Evolutionary conservation across 2,888 invertebrate genomes (phyloP).

Genomic region (Ligdia adustata): DNA sequence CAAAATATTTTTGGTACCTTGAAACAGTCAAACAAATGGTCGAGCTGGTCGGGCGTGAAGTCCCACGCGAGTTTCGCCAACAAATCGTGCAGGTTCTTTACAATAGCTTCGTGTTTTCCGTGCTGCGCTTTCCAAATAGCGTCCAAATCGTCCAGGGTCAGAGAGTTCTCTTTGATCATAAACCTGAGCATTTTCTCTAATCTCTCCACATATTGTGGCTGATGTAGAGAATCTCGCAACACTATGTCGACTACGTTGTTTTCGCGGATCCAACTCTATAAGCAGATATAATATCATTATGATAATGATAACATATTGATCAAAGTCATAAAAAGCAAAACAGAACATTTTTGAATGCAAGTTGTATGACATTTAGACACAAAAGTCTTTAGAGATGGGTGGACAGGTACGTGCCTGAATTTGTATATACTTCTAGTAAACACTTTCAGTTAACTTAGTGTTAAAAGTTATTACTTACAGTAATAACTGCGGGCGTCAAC

Average conservation of each 20-base stretch:
- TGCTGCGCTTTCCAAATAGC: conserved; percentile 98
- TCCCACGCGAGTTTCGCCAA: conserved; percentile 99
- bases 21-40: conserved; percentile 98
- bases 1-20: conserved; percentile 83
- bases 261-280: conserved; percentile 96
- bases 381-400: too few relatives aligned
- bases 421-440: too few relatives aligned
- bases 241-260: conserved; percentile 98
- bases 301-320: too few relatives aligned
- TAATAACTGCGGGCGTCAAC: conserved; percentile 97
- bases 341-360: too few relatives aligned
- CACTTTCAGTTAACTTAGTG: too few relatives aligned
- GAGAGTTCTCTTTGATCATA: conserved; percentile 96
- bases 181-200: conserved; percentile 98
- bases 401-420: too few relatives aligned
- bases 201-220: conserved; percentile 98
- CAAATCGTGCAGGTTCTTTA: conserved; percentile 98
- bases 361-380: too few relatives aligned
- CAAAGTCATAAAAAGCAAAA: too few relatives aligned
- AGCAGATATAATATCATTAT: conserved; percentile 29
- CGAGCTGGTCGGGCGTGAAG: conserved; percentile 98
- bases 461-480: too few relatives aligned
- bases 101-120: conserved; percentile 99
- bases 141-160: conserved; percentile 95
- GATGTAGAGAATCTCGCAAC: conserved; percentile 96